Percentiles rank a stretch among this genome's conserved stretches.
Evolutionary conservation across 2,113 vertebrate species (phyloP).

Genomic region (Puntigrus tetrazona): DNA sequence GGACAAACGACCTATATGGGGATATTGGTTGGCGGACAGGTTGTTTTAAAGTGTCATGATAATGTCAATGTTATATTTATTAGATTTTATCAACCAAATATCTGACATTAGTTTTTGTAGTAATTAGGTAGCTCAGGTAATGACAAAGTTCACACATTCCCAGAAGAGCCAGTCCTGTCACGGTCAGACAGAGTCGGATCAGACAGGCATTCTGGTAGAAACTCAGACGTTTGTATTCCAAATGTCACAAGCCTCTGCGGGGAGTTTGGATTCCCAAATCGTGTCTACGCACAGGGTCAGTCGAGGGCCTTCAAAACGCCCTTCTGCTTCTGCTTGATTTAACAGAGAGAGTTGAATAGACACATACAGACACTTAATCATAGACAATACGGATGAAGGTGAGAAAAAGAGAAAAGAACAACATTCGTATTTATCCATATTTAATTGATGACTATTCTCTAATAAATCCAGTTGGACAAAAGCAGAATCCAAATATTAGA

Average conservation of each 20-base stretch:
- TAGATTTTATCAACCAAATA: not conserved
- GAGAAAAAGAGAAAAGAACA: not conserved
- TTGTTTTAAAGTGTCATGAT: not conserved
- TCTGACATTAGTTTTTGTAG: not conserved
- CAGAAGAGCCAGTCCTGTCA: not conserved
- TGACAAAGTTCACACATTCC: constrained; percentile 29
- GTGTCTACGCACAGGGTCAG: not conserved
- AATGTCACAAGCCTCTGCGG: constrained; percentile 42
- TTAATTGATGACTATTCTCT: not conserved
- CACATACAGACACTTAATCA: not conserved
- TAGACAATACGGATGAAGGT: not conserved
- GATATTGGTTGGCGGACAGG: no score
- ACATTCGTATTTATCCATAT: not conserved
- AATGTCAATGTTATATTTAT: not conserved
- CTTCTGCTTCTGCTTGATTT: not conserved
- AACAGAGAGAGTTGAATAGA: not conserved
- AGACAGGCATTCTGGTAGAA: not conserved
- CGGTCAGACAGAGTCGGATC: constrained; percentile 7
- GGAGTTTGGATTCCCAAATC: constrained; percentile 16
- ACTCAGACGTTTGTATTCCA: constrained; percentile 1
- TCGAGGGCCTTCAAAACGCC: not conserved
- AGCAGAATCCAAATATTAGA: not conserved
- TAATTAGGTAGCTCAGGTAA: constrained; percentile 24
- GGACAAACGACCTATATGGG: no score
- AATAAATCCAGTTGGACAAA: constrained; percentile 25